These are phyloP conservation scores for Apotomis capreana DNA, from an alignment of 2,888 invertebrate species.

Conservation along the genomic window DNA sequence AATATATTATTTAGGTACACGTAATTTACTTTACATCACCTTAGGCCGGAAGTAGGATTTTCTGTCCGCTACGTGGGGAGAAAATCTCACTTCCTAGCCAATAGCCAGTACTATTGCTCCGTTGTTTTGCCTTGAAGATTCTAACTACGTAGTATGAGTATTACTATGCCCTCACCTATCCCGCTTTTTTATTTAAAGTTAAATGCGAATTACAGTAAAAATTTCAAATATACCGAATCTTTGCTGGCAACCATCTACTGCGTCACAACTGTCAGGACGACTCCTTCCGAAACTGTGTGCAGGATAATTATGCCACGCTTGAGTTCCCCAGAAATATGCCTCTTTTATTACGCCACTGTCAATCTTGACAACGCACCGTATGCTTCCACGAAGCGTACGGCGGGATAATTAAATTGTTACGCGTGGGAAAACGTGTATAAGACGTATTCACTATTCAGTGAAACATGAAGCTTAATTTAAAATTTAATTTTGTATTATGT, in stretches of 20 bases:
- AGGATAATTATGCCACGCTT: conserved; percentile 28
- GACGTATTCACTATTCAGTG: neutral
- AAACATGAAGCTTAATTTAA: too few relatives aligned
- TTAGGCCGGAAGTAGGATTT: too few relatives aligned
- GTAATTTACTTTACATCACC: too few relatives aligned
- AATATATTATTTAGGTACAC: too few relatives aligned
- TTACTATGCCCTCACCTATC: too few relatives aligned
- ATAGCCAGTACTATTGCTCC: too few relatives aligned
- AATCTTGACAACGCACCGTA: conserved; percentile 15
- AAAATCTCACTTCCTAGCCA: too few relatives aligned
- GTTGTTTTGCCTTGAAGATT: too few relatives aligned
- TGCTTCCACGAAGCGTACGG: neutral
- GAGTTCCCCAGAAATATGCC: conserved; percentile 28
- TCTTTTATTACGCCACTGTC: conserved; percentile 30
- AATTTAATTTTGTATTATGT: too few relatives aligned
- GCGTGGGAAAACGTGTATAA: neutral
- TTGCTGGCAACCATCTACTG: neutral
- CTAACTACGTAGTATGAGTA: too few relatives aligned
- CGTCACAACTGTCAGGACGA: conserved; percentile 5
- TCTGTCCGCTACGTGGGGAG: too few relatives aligned
- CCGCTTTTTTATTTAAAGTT: too few relatives aligned
- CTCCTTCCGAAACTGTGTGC: conserved; percentile 5
- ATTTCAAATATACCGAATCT: neutral
- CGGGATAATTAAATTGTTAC: conserved; percentile 12
- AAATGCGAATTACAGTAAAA: neutral